Conservation (phyloP, 2,888 invertebrate genomes). For the Eristalis pertinax region DNA sequence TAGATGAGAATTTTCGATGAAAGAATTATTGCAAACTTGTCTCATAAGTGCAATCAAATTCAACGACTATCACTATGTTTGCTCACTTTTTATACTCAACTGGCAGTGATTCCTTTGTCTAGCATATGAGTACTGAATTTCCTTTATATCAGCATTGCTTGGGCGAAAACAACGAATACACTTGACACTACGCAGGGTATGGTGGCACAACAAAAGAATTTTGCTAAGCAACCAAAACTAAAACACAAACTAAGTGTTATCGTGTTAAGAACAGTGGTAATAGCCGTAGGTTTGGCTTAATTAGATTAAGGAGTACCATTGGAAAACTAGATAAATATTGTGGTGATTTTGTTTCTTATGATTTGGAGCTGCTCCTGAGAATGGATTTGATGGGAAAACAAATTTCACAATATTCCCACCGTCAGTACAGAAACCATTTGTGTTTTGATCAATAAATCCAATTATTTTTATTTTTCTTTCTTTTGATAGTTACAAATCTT, state of each 20-base stretch:
- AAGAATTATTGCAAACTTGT: background rate
- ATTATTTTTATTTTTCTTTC: constrained; percentile 3
- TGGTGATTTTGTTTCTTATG: background rate
- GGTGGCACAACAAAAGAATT: constrained; percentile 51
- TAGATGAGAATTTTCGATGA: background rate
- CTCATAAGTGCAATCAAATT: background rate
- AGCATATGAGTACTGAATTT: background rate
- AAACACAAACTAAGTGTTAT: constrained; percentile 27
- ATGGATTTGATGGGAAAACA: background rate
- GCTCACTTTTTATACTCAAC: background rate
- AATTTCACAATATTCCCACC: background rate
- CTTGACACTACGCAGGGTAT: background rate
- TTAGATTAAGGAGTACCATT: constrained; percentile 53
- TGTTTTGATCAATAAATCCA: constrained; percentile 15
- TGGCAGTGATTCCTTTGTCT: constrained; percentile 24
- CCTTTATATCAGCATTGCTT: constrained; percentile 11
- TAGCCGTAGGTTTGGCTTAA: constrained; percentile 34
- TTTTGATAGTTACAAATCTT: constrained; percentile 31
- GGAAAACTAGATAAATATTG: constrained; percentile 4
- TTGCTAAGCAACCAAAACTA: constrained; percentile 64
- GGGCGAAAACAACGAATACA: background rate
- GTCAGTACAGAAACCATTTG: background rate
- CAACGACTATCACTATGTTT: background rate
- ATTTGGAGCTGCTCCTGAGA: background rate
- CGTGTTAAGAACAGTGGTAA: constrained; percentile 27